Evolutionary conservation across 2,888 invertebrate species (phyloP), one percentile per base, ranked within the genome.

Genomic region (Aleiodes testaceus): DNA sequence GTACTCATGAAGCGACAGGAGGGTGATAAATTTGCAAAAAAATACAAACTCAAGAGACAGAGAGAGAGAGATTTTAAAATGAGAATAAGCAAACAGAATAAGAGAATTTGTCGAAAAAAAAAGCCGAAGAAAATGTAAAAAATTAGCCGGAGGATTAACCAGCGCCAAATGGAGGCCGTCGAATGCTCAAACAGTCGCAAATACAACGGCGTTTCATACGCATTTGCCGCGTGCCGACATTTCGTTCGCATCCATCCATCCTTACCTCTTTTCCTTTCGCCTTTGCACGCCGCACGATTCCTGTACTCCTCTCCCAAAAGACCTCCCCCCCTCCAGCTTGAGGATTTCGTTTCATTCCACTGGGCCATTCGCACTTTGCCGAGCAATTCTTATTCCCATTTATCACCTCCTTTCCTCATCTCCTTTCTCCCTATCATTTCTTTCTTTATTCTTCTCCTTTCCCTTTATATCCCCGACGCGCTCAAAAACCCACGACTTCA

Each of bases 311-410:
- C 42, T 18, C 63, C 20, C 36, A 36, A 52, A 20, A 52, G 50
- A 18, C 20, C 52, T 16, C 22, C 6, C n/a, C 44, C 42, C 11
- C 47, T 45, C 16, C 14, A 55, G 11, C 9, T n/a, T n/a, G 67
- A 22, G 14, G 22, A 63, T 63, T 75, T 74, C 76, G 72, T 74
- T 74, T 63, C 77, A 67, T 73, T 73, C 72, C 77, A 78, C 75
- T 79, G 78, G 77, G 78, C 79, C 79, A 81, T 84, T 84, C 84
- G 83, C 82, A 84, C 84, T 84, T 82, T 83, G 80, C 84, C 82
- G 80, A 81, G 82, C 84, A 85, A 85, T 85, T 81, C 82, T 85
- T 83, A 81, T 84, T 84, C 83, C 79, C 83, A 85, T 85, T 85
- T 85, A 85, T 85, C 85, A 85, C 84, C 80, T 81, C 81, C 81